phyloP scores from a whole-genome alignment of 2,888 invertebrate species.

The Metopia argyrocephala region DNA sequence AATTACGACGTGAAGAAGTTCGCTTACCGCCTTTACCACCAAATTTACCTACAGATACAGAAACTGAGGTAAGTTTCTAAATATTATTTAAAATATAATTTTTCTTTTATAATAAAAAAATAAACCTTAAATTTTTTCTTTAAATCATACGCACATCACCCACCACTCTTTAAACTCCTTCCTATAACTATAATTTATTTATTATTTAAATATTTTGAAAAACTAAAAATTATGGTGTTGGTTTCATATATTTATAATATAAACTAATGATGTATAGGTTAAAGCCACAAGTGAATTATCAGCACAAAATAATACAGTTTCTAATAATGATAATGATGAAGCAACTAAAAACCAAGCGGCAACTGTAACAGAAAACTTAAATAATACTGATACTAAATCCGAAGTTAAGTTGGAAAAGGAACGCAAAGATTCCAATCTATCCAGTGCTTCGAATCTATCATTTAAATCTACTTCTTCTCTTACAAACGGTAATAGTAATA shows the following conservation, averaged over 20 bases:
- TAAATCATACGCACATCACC: slow-evolving; percentile 63
- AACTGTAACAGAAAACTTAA: background rate
- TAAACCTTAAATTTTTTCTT: slow-evolving; percentile 66
- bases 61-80: slow-evolving; percentile 83
- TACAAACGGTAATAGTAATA: slow-evolving; percentile 49
- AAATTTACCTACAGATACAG: slow-evolving; percentile 83
- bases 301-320: background rate
- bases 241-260: slow-evolving; percentile 67
- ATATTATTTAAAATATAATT: background rate
- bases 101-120: slow-evolving; percentile 68
- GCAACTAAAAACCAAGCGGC: background rate
- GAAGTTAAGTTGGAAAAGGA: slow-evolving; percentile 17
- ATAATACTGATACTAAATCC: background rate
- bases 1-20: slow-evolving; percentile 84
- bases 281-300: slow-evolving; percentile 9
- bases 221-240: slow-evolving; percentile 70
- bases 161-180: slow-evolving; percentile 9
- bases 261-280: slow-evolving; percentile 31
- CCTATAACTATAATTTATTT: background rate
- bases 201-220: slow-evolving; percentile 38
- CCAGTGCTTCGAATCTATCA: slow-evolving; percentile 69
- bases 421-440: slow-evolving; percentile 61
- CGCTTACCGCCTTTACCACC: slow-evolving; percentile 82
- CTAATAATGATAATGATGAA: slow-evolving; percentile 6
- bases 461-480: slow-evolving; percentile 70